phyloP scores from a whole-genome alignment of 2,888 invertebrate species.

The Carcina quercana region DNA sequence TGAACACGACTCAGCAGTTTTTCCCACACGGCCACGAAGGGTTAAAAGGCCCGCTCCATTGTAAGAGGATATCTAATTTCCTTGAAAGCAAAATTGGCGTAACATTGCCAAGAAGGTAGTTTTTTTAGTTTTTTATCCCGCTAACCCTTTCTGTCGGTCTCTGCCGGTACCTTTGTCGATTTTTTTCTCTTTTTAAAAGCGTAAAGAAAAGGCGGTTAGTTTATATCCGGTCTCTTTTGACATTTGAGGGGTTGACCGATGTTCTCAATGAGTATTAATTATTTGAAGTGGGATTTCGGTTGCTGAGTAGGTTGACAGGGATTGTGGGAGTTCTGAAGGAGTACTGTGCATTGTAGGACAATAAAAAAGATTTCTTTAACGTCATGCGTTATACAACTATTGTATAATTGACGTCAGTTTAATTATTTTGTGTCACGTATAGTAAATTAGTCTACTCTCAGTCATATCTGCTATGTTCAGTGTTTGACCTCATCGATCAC shows the following conservation, averaged over 20 bases:
- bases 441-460: too few species aligned
- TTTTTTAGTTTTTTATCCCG: conserved; percentile 37
- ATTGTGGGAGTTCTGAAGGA: conserved; percentile 30
- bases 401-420: too few species aligned
- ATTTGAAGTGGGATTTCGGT: conserved; percentile 62
- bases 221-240: conserved; percentile 69
- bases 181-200: conserved; percentile 49
- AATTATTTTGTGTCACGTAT: too few species aligned
- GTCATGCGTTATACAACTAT: too few species aligned
- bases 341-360: conserved; percentile 16
- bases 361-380: too few species aligned
- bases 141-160: conserved; percentile 54
- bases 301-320: conserved; percentile 43
- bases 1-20: conserved; percentile 38
- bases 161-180: conserved; percentile 52
- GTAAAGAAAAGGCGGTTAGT: conserved; percentile 74
- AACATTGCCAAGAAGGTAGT: conserved; percentile 55
- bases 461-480: too few species aligned
- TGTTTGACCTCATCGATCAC: too few species aligned
- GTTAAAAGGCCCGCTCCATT: conserved; percentile 56
- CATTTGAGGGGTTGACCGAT: conserved; percentile 59
- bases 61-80: conserved; percentile 73
- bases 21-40: conserved; percentile 66
- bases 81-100: conserved; percentile 73
- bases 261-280: conserved; percentile 68